These are phyloP conservation scores for Apostichopus japonicus DNA, from an alignment of 35 echinoderm and acorn worm species.

Conservation along the genomic window DNA sequence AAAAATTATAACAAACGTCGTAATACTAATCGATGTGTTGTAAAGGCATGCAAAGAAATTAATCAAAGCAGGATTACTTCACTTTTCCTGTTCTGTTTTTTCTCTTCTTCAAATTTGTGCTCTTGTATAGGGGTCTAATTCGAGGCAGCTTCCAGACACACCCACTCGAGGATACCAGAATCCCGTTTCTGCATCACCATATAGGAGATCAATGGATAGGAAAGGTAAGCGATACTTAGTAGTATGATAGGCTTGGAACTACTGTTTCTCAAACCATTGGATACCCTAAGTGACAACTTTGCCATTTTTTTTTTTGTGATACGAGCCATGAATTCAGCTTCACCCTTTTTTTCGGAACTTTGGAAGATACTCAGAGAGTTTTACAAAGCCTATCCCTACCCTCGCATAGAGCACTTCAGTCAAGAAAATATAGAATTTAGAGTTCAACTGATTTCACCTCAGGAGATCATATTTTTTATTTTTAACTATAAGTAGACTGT, in stretches of 20 bases:
- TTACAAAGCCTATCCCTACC: too few relatives aligned
- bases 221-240: slow-evolving; percentile 1
- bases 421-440: too few relatives aligned
- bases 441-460: too few relatives aligned
- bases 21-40: background rate
- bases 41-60: background rate
- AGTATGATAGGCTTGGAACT: too few relatives aligned
- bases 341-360: too few relatives aligned
- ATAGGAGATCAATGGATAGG: slow-evolving; percentile 46
- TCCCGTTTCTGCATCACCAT: slow-evolving; percentile 28
- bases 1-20: too few relatives aligned
- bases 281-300: background rate
- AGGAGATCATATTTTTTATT: too few relatives aligned
- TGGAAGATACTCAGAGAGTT: too few relatives aligned
- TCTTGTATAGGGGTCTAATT: background rate
- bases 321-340: background rate
- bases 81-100: background rate
- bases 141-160: slow-evolving; percentile 40
- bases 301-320: background rate
- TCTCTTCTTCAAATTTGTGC: background rate
- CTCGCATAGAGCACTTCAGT: too few relatives aligned
- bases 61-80: background rate
- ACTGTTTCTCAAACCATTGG: too few relatives aligned
- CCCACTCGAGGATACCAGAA: slow-evolving; percentile 25
- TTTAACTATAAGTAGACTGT: too few relatives aligned